These are phyloP conservation scores for Montipora efflorescens DNA, from an alignment of 64 coral and sea anemone genomes.

Conservation along the genomic window DNA sequence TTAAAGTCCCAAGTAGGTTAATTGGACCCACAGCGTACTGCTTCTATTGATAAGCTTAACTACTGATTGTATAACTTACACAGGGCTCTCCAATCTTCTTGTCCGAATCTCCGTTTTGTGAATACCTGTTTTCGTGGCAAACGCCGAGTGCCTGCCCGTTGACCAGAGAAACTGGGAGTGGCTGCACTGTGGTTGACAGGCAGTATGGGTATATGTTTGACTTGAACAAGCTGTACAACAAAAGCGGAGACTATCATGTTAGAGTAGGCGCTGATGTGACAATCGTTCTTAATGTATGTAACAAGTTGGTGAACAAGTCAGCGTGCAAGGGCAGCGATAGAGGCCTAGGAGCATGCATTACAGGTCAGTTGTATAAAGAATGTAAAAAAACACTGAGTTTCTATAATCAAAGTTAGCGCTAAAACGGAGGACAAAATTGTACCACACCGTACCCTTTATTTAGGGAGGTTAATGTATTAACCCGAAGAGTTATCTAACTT, in stretches of 20 bases:
- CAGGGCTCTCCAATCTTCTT: conserved; percentile 73
- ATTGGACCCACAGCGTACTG: no score
- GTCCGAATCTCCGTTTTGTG: conserved; percentile 62
- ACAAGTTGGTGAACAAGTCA: not conserved
- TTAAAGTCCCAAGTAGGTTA: no score
- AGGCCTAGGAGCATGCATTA: conserved; percentile 26
- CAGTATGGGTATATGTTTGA: conserved; percentile 59
- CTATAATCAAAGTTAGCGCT: no score
- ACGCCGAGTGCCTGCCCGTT: conserved; percentile 83
- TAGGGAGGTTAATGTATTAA: no score
- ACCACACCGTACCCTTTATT: no score
- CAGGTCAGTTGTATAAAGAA: not conserved
- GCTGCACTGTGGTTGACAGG: conserved; percentile 62
- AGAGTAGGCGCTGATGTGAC: not conserved
- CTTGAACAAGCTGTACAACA: conserved; percentile 19
- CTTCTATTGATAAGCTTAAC: not conserved
- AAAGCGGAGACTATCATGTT: conserved; percentile 11
- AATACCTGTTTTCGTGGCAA: conserved; percentile 77
- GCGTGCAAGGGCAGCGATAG: not conserved
- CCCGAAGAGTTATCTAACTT: no score
- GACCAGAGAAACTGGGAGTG: not conserved
- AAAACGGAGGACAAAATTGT: no score
- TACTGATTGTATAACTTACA: not conserved
- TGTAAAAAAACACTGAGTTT: not conserved
- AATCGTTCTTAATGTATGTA: conserved; percentile 36